phyloP scores from a whole-genome alignment of 1,140 invertebrate genomes.

The Lysiphlebus fabarum region DNA sequence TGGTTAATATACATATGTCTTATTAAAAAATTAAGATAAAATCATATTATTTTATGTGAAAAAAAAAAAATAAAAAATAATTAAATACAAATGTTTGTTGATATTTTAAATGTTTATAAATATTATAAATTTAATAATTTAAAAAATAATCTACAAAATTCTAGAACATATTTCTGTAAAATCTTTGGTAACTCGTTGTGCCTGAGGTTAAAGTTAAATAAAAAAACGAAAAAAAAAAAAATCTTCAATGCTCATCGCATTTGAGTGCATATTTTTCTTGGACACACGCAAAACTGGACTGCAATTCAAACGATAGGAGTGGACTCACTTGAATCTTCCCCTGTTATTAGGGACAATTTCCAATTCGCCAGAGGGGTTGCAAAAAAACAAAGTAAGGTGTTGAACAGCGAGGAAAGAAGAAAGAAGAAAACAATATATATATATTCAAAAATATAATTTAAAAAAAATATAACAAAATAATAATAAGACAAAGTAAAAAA shows the following conservation, averaged over 20 bases:
- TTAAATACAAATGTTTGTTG: too few species aligned
- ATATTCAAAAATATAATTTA: constrained; percentile 11
- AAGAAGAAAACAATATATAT: constrained; percentile 11
- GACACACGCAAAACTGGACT: constrained; percentile 27
- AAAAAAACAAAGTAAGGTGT: too few species aligned
- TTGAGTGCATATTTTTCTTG: constrained; percentile 5
- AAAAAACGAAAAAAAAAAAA: not conserved
- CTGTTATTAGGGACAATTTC: constrained; percentile 57
- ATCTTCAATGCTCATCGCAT: constrained; percentile 4
- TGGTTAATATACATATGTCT: too few species aligned
- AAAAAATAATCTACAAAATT: too few species aligned
- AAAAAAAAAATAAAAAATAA: too few species aligned
- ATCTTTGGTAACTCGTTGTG: not conserved
- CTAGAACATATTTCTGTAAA: too few species aligned
- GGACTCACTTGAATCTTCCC: constrained; percentile 40
- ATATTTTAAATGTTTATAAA: too few species aligned
- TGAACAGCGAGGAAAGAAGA: constrained; percentile 1
- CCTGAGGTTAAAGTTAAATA: not conserved
- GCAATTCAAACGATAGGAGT: constrained; percentile 41
- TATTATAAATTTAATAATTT: too few species aligned
- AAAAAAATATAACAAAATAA: not conserved
- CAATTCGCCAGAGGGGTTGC: constrained; percentile 45
- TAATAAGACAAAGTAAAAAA: constrained; percentile 10
- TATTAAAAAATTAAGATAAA: too few species aligned
- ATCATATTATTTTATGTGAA: too few species aligned